Conservation (phyloP, 2,113 vertebrate species). For the Zapus hudsonius region DNA sequence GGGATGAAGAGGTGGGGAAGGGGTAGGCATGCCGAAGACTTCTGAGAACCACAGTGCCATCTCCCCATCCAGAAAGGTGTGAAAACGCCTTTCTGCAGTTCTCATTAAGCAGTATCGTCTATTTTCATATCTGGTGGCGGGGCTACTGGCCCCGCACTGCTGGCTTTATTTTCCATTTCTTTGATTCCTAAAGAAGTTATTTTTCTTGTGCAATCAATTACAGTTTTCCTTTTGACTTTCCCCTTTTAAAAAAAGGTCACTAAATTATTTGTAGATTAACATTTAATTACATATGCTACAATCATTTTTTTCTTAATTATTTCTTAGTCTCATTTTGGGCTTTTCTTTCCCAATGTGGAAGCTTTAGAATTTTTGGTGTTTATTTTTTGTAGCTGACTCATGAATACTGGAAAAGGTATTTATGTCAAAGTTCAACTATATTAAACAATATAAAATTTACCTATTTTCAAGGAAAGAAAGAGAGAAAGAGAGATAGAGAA, state of each 20-base stretch:
- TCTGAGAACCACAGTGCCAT: not conserved
- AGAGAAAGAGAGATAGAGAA: too few species aligned
- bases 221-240: conserved; percentile 1
- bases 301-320: not conserved
- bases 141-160: not conserved
- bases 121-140: not conserved
- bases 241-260: not conserved
- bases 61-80: not conserved
- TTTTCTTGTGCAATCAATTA: conserved; percentile 28
- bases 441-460: too few species aligned
- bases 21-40: not conserved
- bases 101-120: not conserved
- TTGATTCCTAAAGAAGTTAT: conserved; percentile 32
- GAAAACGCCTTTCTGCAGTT: not conserved
- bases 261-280: not conserved
- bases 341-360: not conserved
- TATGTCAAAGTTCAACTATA: not conserved
- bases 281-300: not conserved
- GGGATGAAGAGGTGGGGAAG: not conserved
- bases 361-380: not conserved
- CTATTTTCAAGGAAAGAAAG: too few species aligned
- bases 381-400: conserved; percentile 20
- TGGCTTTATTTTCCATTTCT: conserved; percentile 29
- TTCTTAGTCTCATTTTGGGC: not conserved
- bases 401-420: not conserved